Evolutionary conservation across 2,888 invertebrate genomes (phyloP).

Genomic region (Scaptomyza polygonia): DNA sequence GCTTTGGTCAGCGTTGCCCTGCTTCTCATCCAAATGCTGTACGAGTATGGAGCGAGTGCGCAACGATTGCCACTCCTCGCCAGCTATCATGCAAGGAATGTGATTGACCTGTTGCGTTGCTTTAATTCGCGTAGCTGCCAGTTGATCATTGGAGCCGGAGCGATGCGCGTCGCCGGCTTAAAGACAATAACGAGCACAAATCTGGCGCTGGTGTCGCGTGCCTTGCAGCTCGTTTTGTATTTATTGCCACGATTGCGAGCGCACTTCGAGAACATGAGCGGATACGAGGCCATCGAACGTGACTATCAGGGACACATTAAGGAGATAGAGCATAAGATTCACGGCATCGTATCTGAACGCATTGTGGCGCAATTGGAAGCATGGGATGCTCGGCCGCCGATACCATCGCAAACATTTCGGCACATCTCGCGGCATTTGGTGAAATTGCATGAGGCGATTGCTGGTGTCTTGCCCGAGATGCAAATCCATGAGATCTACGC

Average conservation of each 20-base stretch:
- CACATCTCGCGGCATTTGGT: conserved; percentile 94
- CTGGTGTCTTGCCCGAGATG: conserved; percentile 91
- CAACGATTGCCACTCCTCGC: conserved; percentile 91
- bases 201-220: conserved; percentile 93
- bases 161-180: conserved; percentile 95
- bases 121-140: conserved; percentile 96
- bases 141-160: conserved; percentile 97
- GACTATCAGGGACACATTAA: conserved; percentile 95
- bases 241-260: conserved; percentile 89
- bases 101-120: conserved; percentile 94
- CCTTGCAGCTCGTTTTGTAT: conserved; percentile 92
- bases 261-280: conserved; percentile 87
- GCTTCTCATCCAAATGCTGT: conserved; percentile 93
- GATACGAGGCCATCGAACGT: conserved; percentile 90
- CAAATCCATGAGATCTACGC: conserved; percentile 91
- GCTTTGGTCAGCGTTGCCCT: conserved; percentile 93
- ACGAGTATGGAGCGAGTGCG: conserved; percentile 95
- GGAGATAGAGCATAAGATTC: conserved; percentile 96
- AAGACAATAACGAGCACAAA: conserved; percentile 98
- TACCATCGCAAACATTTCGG: conserved; percentile 95
- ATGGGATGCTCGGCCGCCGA: conserved; percentile 98
- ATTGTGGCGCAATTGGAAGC: conserved; percentile 91
- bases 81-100: conserved; percentile 91
- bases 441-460: conserved; percentile 95
- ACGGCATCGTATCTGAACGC: conserved; percentile 94